Base-by-base conservation (phyloP, 2,888 invertebrate species). In the Gerris lacustris region DNA sequence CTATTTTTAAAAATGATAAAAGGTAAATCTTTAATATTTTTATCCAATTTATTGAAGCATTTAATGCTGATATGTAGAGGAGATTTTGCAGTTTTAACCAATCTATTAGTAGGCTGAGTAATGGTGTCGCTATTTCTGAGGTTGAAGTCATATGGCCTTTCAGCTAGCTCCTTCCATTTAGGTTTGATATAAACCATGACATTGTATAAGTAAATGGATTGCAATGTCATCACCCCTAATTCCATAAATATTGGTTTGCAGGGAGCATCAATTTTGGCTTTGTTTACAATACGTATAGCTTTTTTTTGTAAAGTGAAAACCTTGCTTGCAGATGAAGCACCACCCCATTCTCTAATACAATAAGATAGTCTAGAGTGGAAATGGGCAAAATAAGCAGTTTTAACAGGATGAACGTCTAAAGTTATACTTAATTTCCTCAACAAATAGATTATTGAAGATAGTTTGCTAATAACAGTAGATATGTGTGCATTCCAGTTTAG, bases 401-500 rank as follows among this genome's bases (percentile, higher is more conserved):
- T 55, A 9, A 55, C 15, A 15, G 55, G 1, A 55, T 55, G 11
- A 55, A 55, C 11, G 55, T 55, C 55, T 55, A 55, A 5, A 55
- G 55, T 55, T 55, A 55, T 11, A 55, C 55, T 55, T 11, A 55
- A 15, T 55, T 55, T 55, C 9, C 55, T 9, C 15, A 55, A 15
- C 55, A 55, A 15, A 55, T 11, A 55, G 9, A 55, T 11, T 11
- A 55, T 55, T 11, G 55, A 55, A 11, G 55, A 55, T 11, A 55
- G 55, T 55, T 55, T 55, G 15, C 55, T 55, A 55, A 9, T 15
- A 11, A 55, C 9, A 9, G 9, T 15, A 55, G 44, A 31, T 43
- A 66, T 68, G 18, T 64, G 69, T 15, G 69, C 69, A 31, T 69
- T 69, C 69, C 69, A 69, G 69, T 69, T 69, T 5, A 69, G 69